Conservation (phyloP, 2,888 invertebrate species). For the Melangyna quadrimaculata region DNA sequence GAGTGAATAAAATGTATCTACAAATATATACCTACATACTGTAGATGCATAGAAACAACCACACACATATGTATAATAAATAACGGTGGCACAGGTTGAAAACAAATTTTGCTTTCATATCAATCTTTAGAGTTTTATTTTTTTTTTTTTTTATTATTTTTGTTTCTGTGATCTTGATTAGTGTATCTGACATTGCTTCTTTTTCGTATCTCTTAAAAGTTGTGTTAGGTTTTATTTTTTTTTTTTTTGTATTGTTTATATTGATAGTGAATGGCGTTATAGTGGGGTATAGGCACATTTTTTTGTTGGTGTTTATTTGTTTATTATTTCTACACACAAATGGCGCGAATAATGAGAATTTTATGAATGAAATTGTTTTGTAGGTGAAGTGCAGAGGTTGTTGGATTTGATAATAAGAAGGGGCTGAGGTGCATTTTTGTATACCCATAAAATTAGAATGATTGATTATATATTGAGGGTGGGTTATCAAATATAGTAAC, state of each 20-base stretch:
- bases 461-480: background rate
- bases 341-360: slow-evolving; percentile 31
- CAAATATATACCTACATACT: background rate
- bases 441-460: background rate
- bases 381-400: slow-evolving; percentile 39
- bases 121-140: slow-evolving; percentile 11
- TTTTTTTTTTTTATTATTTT: background rate
- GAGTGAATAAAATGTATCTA: slow-evolving; percentile 3
- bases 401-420: background rate
- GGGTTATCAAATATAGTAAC: background rate
- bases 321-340: slow-evolving; percentile 47
- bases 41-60: no score
- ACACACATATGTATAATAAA: no score
- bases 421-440: background rate
- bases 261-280: slow-evolving; percentile 50
- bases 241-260: slow-evolving; percentile 34
- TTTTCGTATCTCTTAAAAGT: slow-evolving; percentile 42
- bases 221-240: slow-evolving; percentile 20
- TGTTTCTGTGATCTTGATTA: slow-evolving; percentile 58
- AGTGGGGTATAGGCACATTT: slow-evolving; percentile 1
- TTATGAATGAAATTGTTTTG: slow-evolving; percentile 69
- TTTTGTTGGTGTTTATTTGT: slow-evolving; percentile 21
- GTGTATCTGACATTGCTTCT: slow-evolving; percentile 61
- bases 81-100: slow-evolving; percentile 68
- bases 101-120: slow-evolving; percentile 43